Evolutionary conservation across 2,888 invertebrate genomes (phyloP).

Genomic region (Erebia aethiops): DNA sequence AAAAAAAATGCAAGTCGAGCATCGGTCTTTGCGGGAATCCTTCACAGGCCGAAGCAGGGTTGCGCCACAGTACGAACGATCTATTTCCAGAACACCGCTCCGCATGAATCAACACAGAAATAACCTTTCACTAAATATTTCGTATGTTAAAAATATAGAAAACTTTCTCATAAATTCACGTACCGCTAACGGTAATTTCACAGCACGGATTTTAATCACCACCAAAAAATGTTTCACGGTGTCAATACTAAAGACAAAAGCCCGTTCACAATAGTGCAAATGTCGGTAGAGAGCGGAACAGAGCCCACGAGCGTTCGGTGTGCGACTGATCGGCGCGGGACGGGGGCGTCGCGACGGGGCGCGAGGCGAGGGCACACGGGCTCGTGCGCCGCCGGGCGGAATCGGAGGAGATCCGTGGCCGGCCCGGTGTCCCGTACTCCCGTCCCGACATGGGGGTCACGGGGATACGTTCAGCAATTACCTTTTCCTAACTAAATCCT

Average conservation of each 20-base stretch:
- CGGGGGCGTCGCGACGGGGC: conserved; percentile 38
- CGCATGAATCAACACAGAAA: conserved; percentile 83
- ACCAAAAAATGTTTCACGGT: conserved; percentile 57
- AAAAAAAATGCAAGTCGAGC: conserved; percentile 44
- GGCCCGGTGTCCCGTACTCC: conserved; percentile 24
- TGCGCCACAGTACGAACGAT: conserved; percentile 73
- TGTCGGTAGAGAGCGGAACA: conserved; percentile 63
- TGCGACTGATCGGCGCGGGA: conserved; percentile 63
- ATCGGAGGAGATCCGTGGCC: conserved; percentile 26
- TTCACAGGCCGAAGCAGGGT: conserved; percentile 65
- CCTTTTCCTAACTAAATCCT: too few species aligned
- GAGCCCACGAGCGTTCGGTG: conserved; percentile 69
- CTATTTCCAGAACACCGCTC: conserved; percentile 81
- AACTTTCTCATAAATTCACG: conserved; percentile 68
- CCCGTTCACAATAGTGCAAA: conserved; percentile 65
- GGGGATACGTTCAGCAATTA: conserved; percentile 36
- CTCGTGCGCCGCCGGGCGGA: conserved; percentile 35
- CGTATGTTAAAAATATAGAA: conserved; percentile 68
- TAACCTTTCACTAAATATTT: conserved; percentile 78
- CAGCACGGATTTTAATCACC: conserved; percentile 71
- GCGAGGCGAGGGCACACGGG: conserved; percentile 43
- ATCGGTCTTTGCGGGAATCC: conserved; percentile 63
- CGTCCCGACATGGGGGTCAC: conserved; percentile 44
- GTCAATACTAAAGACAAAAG: conserved; percentile 70
- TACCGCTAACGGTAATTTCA: conserved; percentile 79